phyloP scores from a whole-genome alignment of 2,797 vertebrate species.

The Dipus sagitta region DNA sequence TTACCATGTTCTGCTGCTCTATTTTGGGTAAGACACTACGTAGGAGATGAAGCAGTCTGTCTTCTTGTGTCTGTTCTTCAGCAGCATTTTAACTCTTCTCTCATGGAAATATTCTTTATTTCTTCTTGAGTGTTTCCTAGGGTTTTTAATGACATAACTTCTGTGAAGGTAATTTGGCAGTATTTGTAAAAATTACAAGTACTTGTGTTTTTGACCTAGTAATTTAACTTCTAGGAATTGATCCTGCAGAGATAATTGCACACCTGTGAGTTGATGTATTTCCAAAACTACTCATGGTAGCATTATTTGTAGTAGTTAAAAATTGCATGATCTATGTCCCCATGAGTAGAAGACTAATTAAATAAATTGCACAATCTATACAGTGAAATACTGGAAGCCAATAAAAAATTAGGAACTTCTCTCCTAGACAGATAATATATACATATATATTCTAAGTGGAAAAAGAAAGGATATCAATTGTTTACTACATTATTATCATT shows the following conservation, averaged over 20 bases:
- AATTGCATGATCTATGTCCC: constrained; percentile 53
- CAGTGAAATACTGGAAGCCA: constrained; percentile 23
- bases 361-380: constrained; percentile 30
- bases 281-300: constrained; percentile 59
- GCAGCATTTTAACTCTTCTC: neutral
- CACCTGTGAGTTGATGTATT: constrained; percentile 62
- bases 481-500: neutral
- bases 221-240: constrained; percentile 68
- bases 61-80: neutral
- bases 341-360: constrained; percentile 62
- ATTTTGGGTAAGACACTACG: constrained; percentile 35
- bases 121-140: constrained; percentile 43
- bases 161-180: constrained; percentile 49
- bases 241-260: constrained; percentile 69
- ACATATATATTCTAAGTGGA: neutral
- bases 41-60: neutral
- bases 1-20: constrained; percentile 27
- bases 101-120: constrained; percentile 29
- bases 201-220: constrained; percentile 69
- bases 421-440: no score
- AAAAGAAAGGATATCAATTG: neutral
- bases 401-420: constrained; percentile 1
- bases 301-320: constrained; percentile 70
- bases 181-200: constrained; percentile 68
- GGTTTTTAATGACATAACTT: constrained; percentile 53